These are phyloP conservation scores for Leptinotarsa peninsularis DNA, from an alignment of 2,888 invertebrate genomes.

Conservation along the genomic window DNA sequence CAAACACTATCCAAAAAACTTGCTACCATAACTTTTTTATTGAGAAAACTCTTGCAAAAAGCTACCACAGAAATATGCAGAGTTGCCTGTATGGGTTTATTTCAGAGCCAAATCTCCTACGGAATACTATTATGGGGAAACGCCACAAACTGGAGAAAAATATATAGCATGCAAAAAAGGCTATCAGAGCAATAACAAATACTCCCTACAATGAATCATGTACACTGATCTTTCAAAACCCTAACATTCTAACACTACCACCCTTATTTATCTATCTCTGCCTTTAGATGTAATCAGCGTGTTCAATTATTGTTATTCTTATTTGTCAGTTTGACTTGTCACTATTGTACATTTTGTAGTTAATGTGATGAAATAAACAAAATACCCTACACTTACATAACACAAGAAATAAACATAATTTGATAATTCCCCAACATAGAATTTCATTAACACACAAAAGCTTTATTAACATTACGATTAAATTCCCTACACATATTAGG, in stretches of 20 bases:
- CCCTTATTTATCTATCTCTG: not conserved
- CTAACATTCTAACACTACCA: not conserved
- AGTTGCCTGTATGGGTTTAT: no score
- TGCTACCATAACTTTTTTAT: no score
- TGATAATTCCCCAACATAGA: not conserved
- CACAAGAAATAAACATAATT: conserved; percentile 7
- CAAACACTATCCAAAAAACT: no score
- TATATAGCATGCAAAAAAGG: not conserved
- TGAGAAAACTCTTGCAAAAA: no score
- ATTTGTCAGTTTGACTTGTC: no score
- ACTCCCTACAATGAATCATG: no score
- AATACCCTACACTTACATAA: not conserved
- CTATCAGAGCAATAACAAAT: no score
- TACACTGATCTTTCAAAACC: no score
- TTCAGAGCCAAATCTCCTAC: not conserved
- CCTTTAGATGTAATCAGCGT: no score
- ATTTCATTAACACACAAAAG: not conserved
- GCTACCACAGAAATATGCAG: no score
- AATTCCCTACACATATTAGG: not conserved
- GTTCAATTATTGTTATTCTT: no score
- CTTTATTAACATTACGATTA: not conserved
- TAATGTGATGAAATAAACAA: not conserved
- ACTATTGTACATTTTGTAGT: no score
- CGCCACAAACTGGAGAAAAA: not conserved
- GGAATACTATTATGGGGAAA: not conserved